Conservation (phyloP, 1,140 invertebrate species). For the Zaprionus tsacasi region DNA sequence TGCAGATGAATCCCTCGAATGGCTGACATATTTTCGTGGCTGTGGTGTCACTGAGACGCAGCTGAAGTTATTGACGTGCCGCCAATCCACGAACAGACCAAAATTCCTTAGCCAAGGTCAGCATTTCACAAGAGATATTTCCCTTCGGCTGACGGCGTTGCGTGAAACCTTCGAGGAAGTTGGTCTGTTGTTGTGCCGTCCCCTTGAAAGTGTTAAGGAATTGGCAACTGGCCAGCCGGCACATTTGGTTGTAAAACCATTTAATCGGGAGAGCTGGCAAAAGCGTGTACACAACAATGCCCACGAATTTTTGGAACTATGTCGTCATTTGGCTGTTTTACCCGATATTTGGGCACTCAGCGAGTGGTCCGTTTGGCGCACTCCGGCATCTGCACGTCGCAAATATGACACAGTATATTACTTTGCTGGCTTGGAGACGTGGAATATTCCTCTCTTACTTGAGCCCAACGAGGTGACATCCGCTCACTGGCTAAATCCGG, state of each 20-base stretch:
- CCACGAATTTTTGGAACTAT: slow-evolving; percentile 90
- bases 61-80: slow-evolving; percentile 86
- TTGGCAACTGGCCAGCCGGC: slow-evolving; percentile 20
- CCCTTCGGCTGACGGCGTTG: slow-evolving; percentile 92
- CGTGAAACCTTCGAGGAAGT: slow-evolving; percentile 97
- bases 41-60: slow-evolving; percentile 86
- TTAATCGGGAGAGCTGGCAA: slow-evolving; percentile 75
- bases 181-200: slow-evolving; percentile 89
- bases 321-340: slow-evolving; percentile 88
- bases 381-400: slow-evolving; percentile 85
- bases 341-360: slow-evolving; percentile 93
- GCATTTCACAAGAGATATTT: slow-evolving; percentile 87
- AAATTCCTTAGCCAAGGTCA: slow-evolving; percentile 34
- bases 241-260: slow-evolving; percentile 26
- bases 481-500: slow-evolving; percentile 57
- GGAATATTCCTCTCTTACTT: slow-evolving; percentile 44
- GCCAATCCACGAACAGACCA: slow-evolving; percentile 50
- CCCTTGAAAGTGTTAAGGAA: neutral
- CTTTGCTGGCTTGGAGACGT: slow-evolving; percentile 86
- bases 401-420: slow-evolving; percentile 93
- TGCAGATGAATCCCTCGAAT: slow-evolving; percentile 89
- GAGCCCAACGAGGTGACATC: slow-evolving; percentile 63
- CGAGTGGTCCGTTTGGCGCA: slow-evolving; percentile 95
- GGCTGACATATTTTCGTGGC: slow-evolving; percentile 89
- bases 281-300: slow-evolving; percentile 88